Conservation (phyloP, 2,888 invertebrate genomes). For the Pollenia angustigena region DNA sequence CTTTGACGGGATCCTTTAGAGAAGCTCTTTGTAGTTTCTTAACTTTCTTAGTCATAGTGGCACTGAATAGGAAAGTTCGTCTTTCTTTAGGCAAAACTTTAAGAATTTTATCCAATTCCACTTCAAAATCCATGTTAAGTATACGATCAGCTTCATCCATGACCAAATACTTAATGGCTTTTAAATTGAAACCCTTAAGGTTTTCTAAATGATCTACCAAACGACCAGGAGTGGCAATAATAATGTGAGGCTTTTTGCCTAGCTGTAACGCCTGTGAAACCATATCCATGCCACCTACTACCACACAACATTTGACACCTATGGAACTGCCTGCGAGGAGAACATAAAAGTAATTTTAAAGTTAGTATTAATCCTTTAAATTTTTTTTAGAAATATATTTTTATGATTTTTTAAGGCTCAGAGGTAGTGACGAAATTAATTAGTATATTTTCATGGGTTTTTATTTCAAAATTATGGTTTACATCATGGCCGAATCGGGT, state of each 20-base stretch:
- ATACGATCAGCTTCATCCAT: slow-evolving; percentile 99
- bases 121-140: slow-evolving; percentile 99
- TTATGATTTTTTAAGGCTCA: slow-evolving; percentile 10
- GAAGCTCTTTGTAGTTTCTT: slow-evolving; percentile 98
- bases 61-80: slow-evolving; percentile 97
- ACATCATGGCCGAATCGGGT: slow-evolving; percentile 49
- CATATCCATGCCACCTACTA: slow-evolving; percentile 99
- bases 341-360: neutral
- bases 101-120: slow-evolving; percentile 98
- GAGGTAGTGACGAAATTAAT: slow-evolving; percentile 58
- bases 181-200: slow-evolving; percentile 97
- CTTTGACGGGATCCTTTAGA: slow-evolving; percentile 95
- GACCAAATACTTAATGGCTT: slow-evolving; percentile 94
- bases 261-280: slow-evolving; percentile 95
- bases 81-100: slow-evolving; percentile 94
- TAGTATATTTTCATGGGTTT: slow-evolving; percentile 49
- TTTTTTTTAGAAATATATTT: neutral
- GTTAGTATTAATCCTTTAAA: neutral
- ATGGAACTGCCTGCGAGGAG: slow-evolving; percentile 89
- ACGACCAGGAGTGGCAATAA: slow-evolving; percentile 98
- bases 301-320: slow-evolving; percentile 97
- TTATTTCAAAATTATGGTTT: slow-evolving; percentile 50
- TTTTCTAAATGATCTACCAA: slow-evolving; percentile 98
- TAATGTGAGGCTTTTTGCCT: slow-evolving; percentile 98
- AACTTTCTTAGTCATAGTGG: slow-evolving; percentile 99